Evolutionary conservation across 2,888 invertebrate genomes (phyloP).

Genomic region (Halictus quadricinctus): DNA sequence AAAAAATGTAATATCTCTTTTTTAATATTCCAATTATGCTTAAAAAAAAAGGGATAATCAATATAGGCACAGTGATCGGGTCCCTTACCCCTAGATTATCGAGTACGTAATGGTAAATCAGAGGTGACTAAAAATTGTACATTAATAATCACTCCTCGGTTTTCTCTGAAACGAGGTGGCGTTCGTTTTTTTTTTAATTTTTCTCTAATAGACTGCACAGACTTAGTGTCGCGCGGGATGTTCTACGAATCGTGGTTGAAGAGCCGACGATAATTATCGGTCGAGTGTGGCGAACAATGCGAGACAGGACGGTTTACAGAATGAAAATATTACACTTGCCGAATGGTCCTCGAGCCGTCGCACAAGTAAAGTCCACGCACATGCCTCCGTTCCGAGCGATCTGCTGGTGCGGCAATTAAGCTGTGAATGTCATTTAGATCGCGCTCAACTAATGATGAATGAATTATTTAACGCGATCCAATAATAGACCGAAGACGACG

Average conservation of each 20-base stretch:
- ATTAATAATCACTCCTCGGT: neutral
- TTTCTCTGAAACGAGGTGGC: neutral
- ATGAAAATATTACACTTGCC: neutral
- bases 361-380: neutral
- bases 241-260: conserved; percentile 12
- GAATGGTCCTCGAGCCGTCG: neutral
- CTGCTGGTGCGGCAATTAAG: neutral
- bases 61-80: no score
- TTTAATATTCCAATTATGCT: no score
- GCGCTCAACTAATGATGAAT: neutral
- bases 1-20: no score
- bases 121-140: conserved; percentile 47
- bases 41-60: no score
- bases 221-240: conserved; percentile 15
- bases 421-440: neutral
- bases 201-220: conserved; percentile 31
- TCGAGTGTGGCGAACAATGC: conserved; percentile 23
- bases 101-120: conserved; percentile 38
- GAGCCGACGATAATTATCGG: neutral
- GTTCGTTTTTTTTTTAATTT: neutral
- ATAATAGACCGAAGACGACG: conserved; percentile 17
- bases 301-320: neutral
- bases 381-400: neutral
- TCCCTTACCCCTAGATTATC: neutral
- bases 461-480: conserved; percentile 25